These are phyloP conservation scores for Acrocyrtus sp. DNA, from an alignment of 2,888 invertebrate genomes.

Conservation along the genomic window DNA sequence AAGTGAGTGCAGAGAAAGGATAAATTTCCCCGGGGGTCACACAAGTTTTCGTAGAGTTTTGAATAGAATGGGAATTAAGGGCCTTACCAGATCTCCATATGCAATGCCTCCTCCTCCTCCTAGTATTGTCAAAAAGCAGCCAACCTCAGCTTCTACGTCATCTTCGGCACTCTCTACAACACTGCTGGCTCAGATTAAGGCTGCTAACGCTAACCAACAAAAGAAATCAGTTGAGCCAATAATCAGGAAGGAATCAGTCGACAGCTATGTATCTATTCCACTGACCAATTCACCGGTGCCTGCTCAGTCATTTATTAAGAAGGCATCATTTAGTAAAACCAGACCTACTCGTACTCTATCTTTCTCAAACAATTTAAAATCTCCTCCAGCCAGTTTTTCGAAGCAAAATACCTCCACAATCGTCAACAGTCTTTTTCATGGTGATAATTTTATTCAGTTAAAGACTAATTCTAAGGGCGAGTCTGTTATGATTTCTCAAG, in stretches of 20 bases:
- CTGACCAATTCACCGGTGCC: not conserved
- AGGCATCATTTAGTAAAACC: not conserved
- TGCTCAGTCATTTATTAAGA: not conserved
- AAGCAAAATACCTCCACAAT: slow-evolving; percentile 2
- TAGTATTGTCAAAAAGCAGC: no score
- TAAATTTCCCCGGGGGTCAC: slow-evolving; percentile 59
- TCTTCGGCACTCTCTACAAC: slow-evolving; percentile 2
- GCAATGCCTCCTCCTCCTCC: not conserved
- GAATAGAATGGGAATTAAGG: slow-evolving; percentile 59
- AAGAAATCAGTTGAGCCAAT: not conserved
- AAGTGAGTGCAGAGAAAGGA: slow-evolving; percentile 52
- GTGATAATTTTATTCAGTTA: slow-evolving; percentile 18
- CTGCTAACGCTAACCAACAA: not conserved
- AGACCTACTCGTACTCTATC: not conserved
- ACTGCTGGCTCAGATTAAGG: not conserved
- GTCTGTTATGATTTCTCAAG: slow-evolving; percentile 29
- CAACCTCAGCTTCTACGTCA: not conserved
- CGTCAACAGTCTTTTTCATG: slow-evolving; percentile 17
- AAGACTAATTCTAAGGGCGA: slow-evolving; percentile 21
- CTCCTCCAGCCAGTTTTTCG: not conserved
- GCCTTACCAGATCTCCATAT: slow-evolving; percentile 8
- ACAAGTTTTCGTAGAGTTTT: slow-evolving; percentile 60
- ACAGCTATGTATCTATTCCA: slow-evolving; percentile 17
- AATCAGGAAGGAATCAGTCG: not conserved
- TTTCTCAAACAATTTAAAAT: not conserved